Base-by-base conservation (phyloP, 2,113 vertebrate species). In the Anarrhichthys ocellatus region DNA sequence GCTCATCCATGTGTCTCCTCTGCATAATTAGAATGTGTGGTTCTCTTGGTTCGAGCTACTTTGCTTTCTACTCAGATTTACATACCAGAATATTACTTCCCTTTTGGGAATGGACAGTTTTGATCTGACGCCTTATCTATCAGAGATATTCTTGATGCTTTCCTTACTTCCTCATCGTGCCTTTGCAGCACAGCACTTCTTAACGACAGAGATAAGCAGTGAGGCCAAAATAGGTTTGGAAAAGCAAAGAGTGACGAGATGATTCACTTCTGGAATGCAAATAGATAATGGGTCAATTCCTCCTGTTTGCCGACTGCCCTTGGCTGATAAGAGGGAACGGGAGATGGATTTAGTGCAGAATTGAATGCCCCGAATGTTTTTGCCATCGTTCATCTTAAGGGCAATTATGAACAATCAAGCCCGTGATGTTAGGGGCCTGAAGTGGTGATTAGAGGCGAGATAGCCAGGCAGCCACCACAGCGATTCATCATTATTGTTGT, bases 351-450 rank as follows among this genome's bases (percentile, higher is more conserved):
- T 87, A 48, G 58, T 86, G 80, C 81, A 79, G 81, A 82, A 91
- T 82, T 85, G 84, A 78, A 87, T 78, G 80, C 81, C 67, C 83
- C 70, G 86, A 71, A 82, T 92, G 90, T 92, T 92, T 90, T 85
- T 84, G 89, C 83, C 76, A 69, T 80, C 84, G 92, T 94, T 92
- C 93, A 88, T 91, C 76, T 82, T 87, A 54, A 84, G 90, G 84
- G 77, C 88, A 90, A 91, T 94, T 93, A 92, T 93, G 91, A 92
- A 85, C 91, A 92, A 91, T 91, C 69, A 90, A 91, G 89, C 73
- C 73, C 20, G 65, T 84, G 91, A 71, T 86, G 89, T 87, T 84
- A 81, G 68, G n/a, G 72, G 50, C 82, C 86, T 83, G 80, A 70
- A 89, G 90, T 80, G 90, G 81, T 92, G 94, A 94, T 94, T 91